These are phyloP conservation scores for Dysidea cf. avara DNA, from an alignment of 37 sponge, comb jelly and placozoan species.

Conservation along the genomic window DNA sequence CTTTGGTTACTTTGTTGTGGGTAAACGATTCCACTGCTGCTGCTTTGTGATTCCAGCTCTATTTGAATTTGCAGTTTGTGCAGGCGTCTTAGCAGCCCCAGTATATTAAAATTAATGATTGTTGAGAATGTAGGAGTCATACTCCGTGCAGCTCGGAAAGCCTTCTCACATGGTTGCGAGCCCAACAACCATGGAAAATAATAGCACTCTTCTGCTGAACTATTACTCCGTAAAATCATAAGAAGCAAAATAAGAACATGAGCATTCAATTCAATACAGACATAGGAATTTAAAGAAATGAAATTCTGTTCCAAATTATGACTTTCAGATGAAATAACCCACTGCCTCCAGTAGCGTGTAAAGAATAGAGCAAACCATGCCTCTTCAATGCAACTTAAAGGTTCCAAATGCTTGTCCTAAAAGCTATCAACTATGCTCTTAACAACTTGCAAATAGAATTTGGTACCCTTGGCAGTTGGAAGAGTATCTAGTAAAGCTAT, in stretches of 20 bases:
- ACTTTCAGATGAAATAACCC: not conserved
- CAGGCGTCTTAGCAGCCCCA: conserved; percentile 4
- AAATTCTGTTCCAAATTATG: conserved; percentile 3
- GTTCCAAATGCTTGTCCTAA: conserved; percentile 4
- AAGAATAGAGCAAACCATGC: conserved; percentile 38
- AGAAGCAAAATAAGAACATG: conserved; percentile 14
- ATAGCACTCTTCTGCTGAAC: not conserved
- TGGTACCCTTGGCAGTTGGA: conserved; percentile 22
- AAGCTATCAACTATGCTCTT: conserved; percentile 10
- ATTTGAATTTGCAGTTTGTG: conserved; percentile 9
- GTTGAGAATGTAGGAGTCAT: too few relatives aligned
- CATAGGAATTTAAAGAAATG: conserved; percentile 8
- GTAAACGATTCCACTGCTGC: too few relatives aligned
- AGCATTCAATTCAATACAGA: conserved; percentile 31
- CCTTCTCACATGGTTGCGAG: too few relatives aligned
- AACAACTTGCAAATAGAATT: not conserved
- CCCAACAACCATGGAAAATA: too few relatives aligned
- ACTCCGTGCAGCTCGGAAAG: too few relatives aligned
- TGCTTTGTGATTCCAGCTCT: conserved; percentile 3
- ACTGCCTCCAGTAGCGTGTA: conserved; percentile 7
- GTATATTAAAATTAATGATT: conserved; percentile 35
- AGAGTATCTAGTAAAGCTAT: not conserved
- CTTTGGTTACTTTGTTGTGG: too few relatives aligned
- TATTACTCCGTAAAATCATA: not conserved
- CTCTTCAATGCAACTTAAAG: conserved; percentile 4